These are phyloP conservation scores for Epiblema foenella DNA, from an alignment of 2,888 invertebrate species.

Conservation along the genomic window DNA sequence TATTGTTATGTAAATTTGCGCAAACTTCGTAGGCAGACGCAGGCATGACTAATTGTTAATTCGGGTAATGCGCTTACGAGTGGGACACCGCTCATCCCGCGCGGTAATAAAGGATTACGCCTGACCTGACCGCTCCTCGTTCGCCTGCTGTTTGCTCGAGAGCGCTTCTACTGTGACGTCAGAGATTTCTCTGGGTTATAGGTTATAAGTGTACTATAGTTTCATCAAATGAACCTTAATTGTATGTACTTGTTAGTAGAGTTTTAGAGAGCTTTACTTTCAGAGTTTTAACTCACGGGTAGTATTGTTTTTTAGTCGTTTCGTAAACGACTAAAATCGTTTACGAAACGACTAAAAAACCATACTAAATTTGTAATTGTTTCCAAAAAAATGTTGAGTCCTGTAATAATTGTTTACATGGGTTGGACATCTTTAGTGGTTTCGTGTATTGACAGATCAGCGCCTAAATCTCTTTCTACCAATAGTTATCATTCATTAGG, in stretches of 20 bases:
- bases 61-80: constrained; percentile 81
- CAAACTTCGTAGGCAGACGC: constrained; percentile 80
- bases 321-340: too few species aligned
- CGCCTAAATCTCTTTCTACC: too few species aligned
- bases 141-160: constrained; percentile 47
- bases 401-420: too few species aligned
- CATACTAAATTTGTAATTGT: too few species aligned
- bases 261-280: too few species aligned
- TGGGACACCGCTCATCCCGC: constrained; percentile 63
- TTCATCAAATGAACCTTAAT: not conserved
- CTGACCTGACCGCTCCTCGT: constrained; percentile 51
- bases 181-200: constrained; percentile 25
- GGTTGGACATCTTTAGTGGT: too few species aligned
- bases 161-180: constrained; percentile 42
- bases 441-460: too few species aligned
- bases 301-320: too few species aligned
- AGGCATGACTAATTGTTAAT: constrained; percentile 85
- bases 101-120: constrained; percentile 64
- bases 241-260: not conserved
- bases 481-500: too few species aligned
- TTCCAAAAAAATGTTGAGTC: too few species aligned
- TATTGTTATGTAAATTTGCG: constrained; percentile 84
- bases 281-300: too few species aligned
- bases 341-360: too few species aligned
- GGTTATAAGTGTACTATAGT: not conserved